These are phyloP conservation scores for Pachyseris speciosa DNA, from an alignment of 64 coral and sea anemone genomes.

Conservation along the genomic window DNA sequence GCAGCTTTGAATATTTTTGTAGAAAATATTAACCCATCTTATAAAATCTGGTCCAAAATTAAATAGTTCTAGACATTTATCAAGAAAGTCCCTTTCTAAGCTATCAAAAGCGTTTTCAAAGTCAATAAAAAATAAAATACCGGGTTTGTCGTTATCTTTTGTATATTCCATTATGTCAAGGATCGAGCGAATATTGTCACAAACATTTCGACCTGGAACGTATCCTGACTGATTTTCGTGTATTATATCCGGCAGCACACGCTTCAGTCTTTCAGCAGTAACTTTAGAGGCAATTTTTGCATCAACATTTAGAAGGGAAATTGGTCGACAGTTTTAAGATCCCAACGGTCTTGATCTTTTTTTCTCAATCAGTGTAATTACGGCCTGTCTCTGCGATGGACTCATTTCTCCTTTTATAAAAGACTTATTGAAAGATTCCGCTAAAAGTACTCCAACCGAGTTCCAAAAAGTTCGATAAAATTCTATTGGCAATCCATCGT, in stretches of 20 bases:
- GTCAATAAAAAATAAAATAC: not conserved
- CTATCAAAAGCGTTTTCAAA: not conserved
- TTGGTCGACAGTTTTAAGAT: not conserved
- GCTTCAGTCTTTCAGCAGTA: not conserved
- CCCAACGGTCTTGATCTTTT: too few species aligned
- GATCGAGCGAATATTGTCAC: too few species aligned
- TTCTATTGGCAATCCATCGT: too few species aligned
- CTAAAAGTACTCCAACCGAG: too few species aligned
- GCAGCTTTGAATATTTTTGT: not conserved
- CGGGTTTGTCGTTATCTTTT: not conserved
- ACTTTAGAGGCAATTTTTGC: not conserved
- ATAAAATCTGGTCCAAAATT: slow-evolving; percentile 7
- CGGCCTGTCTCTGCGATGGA: too few species aligned
- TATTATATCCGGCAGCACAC: not conserved
- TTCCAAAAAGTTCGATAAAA: too few species aligned
- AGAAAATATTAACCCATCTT: too few species aligned
- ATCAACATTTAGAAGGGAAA: not conserved
- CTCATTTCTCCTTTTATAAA: too few species aligned
- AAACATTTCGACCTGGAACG: too few species aligned
- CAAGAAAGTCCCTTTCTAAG: not conserved
- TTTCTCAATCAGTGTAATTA: too few species aligned
- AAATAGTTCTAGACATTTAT: not conserved
- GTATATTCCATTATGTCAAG: not conserved
- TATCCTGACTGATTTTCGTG: not conserved
- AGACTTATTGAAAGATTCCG: too few species aligned